A percentile compares a stretch with the other conserved stretches of the same genome.
Conservation (phyloP, 2,888 invertebrate genomes). For the Corythucha ciliata region DNA sequence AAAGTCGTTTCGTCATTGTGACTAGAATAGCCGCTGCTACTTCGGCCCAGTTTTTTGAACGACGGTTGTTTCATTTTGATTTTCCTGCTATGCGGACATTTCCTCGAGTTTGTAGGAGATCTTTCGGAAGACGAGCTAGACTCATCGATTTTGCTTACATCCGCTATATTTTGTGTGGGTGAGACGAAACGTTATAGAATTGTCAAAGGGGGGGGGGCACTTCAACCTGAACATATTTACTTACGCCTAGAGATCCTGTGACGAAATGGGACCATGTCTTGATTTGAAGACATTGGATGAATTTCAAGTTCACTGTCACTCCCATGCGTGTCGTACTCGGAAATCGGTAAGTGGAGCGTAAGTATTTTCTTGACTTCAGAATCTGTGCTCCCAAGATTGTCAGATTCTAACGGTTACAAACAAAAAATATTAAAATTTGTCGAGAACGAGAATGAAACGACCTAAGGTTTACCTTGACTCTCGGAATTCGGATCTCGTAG, state of each 20-base stretch:
- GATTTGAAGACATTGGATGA: constrained; percentile 52
- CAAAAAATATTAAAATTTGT: constrained; percentile 19
- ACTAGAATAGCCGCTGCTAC: constrained; percentile 70
- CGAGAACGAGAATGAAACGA: neutral
- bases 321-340: constrained; percentile 80
- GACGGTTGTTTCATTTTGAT: constrained; percentile 50
- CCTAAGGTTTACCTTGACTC: constrained; percentile 59
- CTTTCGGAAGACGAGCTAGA: constrained; percentile 71
- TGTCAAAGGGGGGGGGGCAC: neutral
- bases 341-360: constrained; percentile 86
- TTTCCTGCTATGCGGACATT: constrained; percentile 57
- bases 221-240: constrained; percentile 6
- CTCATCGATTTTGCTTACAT: constrained; percentile 55
- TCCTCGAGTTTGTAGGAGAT: constrained; percentile 50
- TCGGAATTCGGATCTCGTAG: constrained; percentile 72
- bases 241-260: constrained; percentile 44
- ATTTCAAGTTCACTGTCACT: constrained; percentile 58
- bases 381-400: constrained; percentile 91
- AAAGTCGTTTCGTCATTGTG: constrained; percentile 79
- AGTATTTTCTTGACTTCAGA: constrained; percentile 89
- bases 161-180: constrained; percentile 41
- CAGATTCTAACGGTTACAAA: constrained; percentile 60
- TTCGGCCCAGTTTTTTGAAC: constrained; percentile 58
- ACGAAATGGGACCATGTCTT: constrained; percentile 48
- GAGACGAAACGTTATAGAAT: neutral